A percentile compares a stretch with the other conserved stretches of the same genome.
Evolutionary conservation across 2,113 vertebrate species (phyloP).

Genomic region (Pseudorasbora parva): DNA sequence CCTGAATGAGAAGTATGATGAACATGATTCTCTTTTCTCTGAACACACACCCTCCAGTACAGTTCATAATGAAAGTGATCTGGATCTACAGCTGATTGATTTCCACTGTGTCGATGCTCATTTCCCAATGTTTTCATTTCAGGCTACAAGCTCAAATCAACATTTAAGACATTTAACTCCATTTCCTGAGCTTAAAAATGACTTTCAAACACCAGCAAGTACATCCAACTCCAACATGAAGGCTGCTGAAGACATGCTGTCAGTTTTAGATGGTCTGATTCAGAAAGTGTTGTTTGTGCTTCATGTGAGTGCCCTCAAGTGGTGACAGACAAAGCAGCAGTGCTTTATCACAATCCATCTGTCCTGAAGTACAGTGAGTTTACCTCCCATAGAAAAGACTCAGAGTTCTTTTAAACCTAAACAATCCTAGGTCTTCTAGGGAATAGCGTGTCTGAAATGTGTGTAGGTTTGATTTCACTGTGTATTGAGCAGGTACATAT

Average conservation of each 20-base stretch:
- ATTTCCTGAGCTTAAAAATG: background rate
- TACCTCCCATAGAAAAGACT: background rate
- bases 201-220: too few species aligned
- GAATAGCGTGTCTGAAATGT: background rate
- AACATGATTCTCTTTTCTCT: background rate
- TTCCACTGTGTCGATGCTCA: background rate
- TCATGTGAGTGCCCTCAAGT: background rate
- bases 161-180: background rate
- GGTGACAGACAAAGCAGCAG: background rate
- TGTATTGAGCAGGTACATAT: background rate
- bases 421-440: background rate
- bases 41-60: background rate
- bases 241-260: background rate
- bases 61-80: background rate
- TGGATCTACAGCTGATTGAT: background rate
- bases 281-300: background rate
- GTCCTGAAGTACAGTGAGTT: background rate
- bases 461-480: background rate
- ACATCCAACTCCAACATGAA: background rate
- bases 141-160: background rate
- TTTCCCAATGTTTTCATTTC: background rate
- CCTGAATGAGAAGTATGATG: background rate
- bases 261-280: background rate
- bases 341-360: background rate
- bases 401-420: background rate